Evolutionary conservation across 2,888 invertebrate species (phyloP).

Genomic region (Brachyopa scutellaris): DNA sequence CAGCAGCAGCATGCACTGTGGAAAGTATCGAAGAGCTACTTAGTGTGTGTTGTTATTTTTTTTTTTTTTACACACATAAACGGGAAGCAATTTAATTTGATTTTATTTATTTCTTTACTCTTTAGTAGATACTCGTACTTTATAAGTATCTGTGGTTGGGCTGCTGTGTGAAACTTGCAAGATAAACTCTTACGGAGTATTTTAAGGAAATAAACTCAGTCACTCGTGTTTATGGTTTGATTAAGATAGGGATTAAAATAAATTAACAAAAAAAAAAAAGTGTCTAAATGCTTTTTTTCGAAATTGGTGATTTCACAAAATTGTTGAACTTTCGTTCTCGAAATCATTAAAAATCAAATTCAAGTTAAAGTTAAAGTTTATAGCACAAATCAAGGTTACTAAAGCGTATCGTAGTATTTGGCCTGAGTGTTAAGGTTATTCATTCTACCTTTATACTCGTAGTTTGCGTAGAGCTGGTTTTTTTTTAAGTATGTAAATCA

Average conservation of each 20-base stretch:
- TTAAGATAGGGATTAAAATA: no score
- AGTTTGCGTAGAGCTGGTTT: slow-evolving; percentile 17
- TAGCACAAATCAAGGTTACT: slow-evolving; percentile 26
- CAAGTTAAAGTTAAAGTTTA: no score
- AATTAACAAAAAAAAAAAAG: no score
- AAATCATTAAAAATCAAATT: slow-evolving; percentile 2
- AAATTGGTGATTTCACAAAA: slow-evolving; percentile 3
- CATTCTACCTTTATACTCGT: background rate
- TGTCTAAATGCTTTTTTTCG: background rate
- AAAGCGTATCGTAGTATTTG: background rate
- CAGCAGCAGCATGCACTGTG: background rate
- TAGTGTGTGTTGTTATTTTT: no score
- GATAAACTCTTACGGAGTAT: slow-evolving; percentile 1
- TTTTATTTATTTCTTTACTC: slow-evolving; percentile 18
- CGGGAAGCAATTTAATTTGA: slow-evolving; percentile 72
- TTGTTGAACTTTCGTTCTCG: slow-evolving; percentile 18
- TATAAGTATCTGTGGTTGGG: background rate
- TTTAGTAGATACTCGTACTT: slow-evolving; percentile 3
- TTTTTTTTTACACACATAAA: slow-evolving; percentile 61
- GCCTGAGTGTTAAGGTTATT: no score
- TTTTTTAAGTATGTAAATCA: background rate
- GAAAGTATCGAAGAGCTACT: slow-evolving; percentile 46
- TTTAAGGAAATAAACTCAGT: slow-evolving; percentile 52
- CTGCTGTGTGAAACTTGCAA: background rate
- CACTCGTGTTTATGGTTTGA: slow-evolving; percentile 19